Conservation (phyloP, 2,888 invertebrate genomes). For the Melanotus villosus region DNA sequence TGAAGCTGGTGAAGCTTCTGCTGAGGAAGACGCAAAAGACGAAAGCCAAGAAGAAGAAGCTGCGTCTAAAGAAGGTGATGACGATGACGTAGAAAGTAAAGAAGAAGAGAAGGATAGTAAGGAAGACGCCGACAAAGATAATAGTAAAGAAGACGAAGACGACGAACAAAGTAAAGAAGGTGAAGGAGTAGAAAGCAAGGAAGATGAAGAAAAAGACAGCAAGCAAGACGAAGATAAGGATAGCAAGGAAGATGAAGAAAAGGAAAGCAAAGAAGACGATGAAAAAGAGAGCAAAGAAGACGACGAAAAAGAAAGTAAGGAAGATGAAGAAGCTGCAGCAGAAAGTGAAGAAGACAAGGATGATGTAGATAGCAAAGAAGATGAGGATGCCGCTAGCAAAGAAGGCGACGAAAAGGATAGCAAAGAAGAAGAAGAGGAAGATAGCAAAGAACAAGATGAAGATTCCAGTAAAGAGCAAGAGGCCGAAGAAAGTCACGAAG, state of each 20-base stretch:
- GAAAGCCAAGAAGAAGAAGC: constrained; percentile 68
- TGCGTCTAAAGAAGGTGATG: constrained; percentile 51
- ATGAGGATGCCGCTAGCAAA: no score
- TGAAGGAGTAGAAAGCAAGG: constrained; percentile 46
- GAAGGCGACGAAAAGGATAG: constrained; percentile 14
- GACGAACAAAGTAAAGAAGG: constrained; percentile 44
- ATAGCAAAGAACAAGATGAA: constrained; percentile 24
- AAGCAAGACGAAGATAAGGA: constrained; percentile 35
- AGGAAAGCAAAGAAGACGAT: constrained; percentile 12
- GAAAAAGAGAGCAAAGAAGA: constrained; percentile 40
- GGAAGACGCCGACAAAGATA: constrained; percentile 48
- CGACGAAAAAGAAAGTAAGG: constrained; percentile 35
- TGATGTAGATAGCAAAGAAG: not conserved
- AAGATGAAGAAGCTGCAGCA: constrained; percentile 28
- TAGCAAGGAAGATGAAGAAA: constrained; percentile 35
- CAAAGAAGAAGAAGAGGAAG: constrained; percentile 44
- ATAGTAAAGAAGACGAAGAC: constrained; percentile 42
- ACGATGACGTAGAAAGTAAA: constrained; percentile 39
- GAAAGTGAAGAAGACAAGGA: constrained; percentile 6
- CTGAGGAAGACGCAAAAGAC: constrained; percentile 62
- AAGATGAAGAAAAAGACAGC: constrained; percentile 33
- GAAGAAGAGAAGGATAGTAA: constrained; percentile 54
- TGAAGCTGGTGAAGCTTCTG: constrained; percentile 63
- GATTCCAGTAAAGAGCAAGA: constrained; percentile 34
- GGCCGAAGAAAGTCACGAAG: constrained; percentile 43